Evolutionary conservation across 37 sponge, comb jelly and placozoan species (phyloP).

Genomic region (Crambe crambe): DNA sequence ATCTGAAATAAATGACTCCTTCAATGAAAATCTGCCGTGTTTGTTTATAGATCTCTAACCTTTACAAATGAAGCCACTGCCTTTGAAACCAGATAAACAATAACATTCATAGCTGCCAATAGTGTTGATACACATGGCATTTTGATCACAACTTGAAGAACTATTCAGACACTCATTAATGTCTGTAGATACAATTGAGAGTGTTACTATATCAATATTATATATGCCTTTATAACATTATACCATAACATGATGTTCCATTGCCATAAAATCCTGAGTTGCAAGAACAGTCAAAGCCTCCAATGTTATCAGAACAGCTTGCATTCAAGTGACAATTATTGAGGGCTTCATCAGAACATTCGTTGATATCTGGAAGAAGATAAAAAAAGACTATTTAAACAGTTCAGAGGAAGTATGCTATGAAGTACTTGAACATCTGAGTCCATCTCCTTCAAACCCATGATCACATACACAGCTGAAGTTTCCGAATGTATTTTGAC

Average conservation of each 20-base stretch:
- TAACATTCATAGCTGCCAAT: conserved; percentile 37
- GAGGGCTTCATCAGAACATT: neutral
- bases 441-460: conserved; percentile 31
- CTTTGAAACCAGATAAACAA: conserved; percentile 37
- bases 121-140: conserved; percentile 33
- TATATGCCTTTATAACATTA: neutral
- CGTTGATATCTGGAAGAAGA: conserved; percentile 44
- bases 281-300: conserved; percentile 50
- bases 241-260: conserved; percentile 24
- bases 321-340: conserved; percentile 22
- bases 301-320: conserved; percentile 30
- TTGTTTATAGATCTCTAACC: neutral
- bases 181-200: conserved; percentile 19
- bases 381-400: too few species aligned
- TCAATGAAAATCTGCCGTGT: neutral
- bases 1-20: neutral
- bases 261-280: conserved; percentile 36
- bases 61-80: conserved; percentile 10
- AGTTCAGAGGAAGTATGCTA: too few species aligned
- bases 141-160: neutral
- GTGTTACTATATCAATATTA: neutral
- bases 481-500: conserved; percentile 23
- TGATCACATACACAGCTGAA: conserved; percentile 31
- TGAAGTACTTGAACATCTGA: conserved; percentile 2
- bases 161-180: conserved; percentile 19